Evolutionary conservation across 2,797 vertebrate genomes (phyloP).

Genomic region (Gadopsis marmoratus): DNA sequence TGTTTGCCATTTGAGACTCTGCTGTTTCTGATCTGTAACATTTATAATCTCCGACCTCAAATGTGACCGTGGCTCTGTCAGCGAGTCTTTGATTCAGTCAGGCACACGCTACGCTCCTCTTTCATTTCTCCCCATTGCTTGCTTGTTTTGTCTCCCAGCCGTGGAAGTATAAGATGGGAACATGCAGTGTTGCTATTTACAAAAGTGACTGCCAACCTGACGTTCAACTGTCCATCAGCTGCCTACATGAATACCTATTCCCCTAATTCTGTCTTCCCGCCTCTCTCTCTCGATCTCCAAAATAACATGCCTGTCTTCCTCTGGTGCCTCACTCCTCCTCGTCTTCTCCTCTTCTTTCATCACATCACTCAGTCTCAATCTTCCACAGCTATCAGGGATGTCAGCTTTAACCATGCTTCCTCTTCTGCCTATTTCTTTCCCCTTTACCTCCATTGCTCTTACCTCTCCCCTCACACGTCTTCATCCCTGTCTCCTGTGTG

Average conservation of each 20-base stretch:
- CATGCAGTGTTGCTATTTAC: constrained; percentile 61
- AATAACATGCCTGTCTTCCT: constrained; percentile 39
- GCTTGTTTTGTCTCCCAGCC: constrained; percentile 52
- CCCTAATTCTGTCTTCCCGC: constrained; percentile 34
- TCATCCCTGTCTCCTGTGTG: constrained; percentile 43
- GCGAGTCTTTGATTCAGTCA: constrained; percentile 54
- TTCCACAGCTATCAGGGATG: constrained; percentile 40
- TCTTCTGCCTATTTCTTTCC: constrained; percentile 24
- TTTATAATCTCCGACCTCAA: constrained; percentile 51
- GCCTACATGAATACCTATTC: constrained; percentile 66
- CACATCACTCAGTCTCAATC: constrained; percentile 42
- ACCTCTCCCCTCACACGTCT: constrained; percentile 26
- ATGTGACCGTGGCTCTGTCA: constrained; percentile 41
- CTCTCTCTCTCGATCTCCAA: constrained; percentile 47
- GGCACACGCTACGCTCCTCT: constrained; percentile 18
- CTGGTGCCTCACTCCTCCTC: constrained; percentile 27
- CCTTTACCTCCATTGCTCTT: constrained; percentile 12
- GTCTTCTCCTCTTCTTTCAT: constrained; percentile 30
- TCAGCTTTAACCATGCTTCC: constrained; percentile 38
- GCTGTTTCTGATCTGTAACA: constrained; percentile 44
- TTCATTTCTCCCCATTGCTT: constrained; percentile 40
- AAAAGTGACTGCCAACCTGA: constrained; percentile 66
- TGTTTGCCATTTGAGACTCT: constrained; percentile 37
- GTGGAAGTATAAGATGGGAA: constrained; percentile 52
- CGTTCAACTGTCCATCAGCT: constrained; percentile 74